phyloP scores from a whole-genome alignment of 2,888 invertebrate species.

The Cryptus armator region DNA sequence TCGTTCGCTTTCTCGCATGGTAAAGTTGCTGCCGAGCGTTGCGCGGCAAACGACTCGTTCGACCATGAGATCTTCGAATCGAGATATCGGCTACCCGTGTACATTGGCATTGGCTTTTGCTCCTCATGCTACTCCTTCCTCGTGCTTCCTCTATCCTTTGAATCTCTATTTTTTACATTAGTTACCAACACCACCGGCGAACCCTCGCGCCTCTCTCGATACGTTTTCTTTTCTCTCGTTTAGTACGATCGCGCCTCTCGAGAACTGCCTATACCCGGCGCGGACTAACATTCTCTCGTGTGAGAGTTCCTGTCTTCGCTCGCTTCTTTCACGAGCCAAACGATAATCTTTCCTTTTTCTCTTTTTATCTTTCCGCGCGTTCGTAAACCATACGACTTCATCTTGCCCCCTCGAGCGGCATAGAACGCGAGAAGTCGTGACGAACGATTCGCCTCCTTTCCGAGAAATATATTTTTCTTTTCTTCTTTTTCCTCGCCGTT shows the following conservation, averaged over 20 bases:
- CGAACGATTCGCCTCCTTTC: constrained; percentile 8
- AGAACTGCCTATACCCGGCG: constrained; percentile 20
- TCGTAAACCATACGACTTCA: constrained; percentile 16
- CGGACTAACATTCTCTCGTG: constrained; percentile 35
- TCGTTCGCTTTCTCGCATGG: constrained; percentile 33
- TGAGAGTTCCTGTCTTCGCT: constrained; percentile 45
- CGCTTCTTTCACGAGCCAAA: constrained; percentile 20
- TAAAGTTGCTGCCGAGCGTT: constrained; percentile 11
- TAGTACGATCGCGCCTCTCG: constrained; percentile 10
- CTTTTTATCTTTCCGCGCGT: background rate
- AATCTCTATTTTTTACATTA: constrained; percentile 71
- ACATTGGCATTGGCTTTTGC: constrained; percentile 62
- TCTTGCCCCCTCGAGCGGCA: constrained; percentile 4
- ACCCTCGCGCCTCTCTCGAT: constrained; percentile 47
- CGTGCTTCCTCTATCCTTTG: constrained; percentile 68
- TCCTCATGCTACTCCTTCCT: constrained; percentile 56
- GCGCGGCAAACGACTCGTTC: constrained; percentile 46
- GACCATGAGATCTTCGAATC: constrained; percentile 73
- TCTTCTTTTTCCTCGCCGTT: background rate
- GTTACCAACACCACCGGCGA: constrained; percentile 56
- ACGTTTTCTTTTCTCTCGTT: constrained; percentile 1
- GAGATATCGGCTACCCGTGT: constrained; percentile 78
- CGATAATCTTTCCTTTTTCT: constrained; percentile 18
- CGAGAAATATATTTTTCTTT: constrained; percentile 5
- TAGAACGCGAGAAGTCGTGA: constrained; percentile 40